Evolutionary conservation across 2,797 vertebrate genomes (phyloP), one percentile per base, ranked within the genome.

Genomic region (Leontocebus nigricollis): DNA sequence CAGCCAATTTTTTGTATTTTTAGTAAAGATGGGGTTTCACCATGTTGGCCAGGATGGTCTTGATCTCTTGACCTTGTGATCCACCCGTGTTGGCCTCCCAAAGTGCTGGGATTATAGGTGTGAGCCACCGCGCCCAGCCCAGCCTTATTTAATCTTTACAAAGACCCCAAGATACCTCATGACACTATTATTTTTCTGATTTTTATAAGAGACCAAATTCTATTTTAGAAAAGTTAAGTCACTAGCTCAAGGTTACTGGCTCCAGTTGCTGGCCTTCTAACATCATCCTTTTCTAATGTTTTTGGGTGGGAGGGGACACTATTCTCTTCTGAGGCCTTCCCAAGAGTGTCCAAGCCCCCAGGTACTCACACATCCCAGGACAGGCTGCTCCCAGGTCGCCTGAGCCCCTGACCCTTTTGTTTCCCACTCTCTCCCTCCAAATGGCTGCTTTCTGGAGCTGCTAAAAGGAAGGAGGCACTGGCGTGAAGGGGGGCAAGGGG

Each of bases 141-240:
- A 3, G 39, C 61, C 70, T 67, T 91, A 83, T 88, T 70, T 88
- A 75, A 79, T 73, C 64, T 95, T 85, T 89, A 81, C 14, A 89
- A 48, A 30, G 15, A 88, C 73, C 33, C 59, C 46, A 67, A 57
- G 61, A 73, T 39, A 73, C 52, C 26, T 75, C 64, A 75, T 50
- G 24, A n/a, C 46, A 70, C 81, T 39, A 59, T 88, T 90, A 44
- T 77, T 57, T 96, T 84, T 77, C 55, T 83, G 33, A 92, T 59
- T 93, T 93, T 85, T 89, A 84, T 73, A 93, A n/a, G 50, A 44
- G 33, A 92, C 44, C 39, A 86, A 80, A 82, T 19, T 75, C 11
- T 44, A n/a, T 94, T 94, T 95, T 61, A 79, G 86, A 95, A 93
- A 96, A 90, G 79, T 61, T 64, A 96, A 90, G 64, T 94, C 86